Percentiles rank a stretch among this genome's conserved stretches.
phyloP scores from a whole-genome alignment of 2,888 invertebrate genomes.

The Trachelus troglodyta region DNA sequence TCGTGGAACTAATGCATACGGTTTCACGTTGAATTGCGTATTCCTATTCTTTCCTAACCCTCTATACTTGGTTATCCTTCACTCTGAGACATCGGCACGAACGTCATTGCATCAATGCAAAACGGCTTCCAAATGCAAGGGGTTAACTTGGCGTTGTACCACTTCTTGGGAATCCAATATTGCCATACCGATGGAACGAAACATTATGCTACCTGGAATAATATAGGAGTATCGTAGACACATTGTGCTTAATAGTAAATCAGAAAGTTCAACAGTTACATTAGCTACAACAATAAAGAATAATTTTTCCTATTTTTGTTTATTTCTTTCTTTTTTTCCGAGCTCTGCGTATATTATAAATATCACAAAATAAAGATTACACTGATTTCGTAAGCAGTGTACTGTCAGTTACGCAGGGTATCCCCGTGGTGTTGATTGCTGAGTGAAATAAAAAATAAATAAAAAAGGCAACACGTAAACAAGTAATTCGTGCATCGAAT shows the following conservation, averaged over 20 bases:
- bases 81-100: background rate
- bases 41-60: background rate
- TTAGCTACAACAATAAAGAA: background rate
- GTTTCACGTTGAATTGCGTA: background rate
- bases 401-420: background rate
- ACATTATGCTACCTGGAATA: background rate
- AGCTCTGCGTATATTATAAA: background rate
- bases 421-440: background rate
- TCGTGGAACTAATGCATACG: background rate
- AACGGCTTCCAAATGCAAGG: background rate
- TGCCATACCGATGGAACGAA: background rate
- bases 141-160: background rate
- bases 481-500: background rate
- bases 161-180: background rate
- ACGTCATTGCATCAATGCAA: background rate
- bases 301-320: background rate
- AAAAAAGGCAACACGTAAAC: background rate
- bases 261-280: background rate
- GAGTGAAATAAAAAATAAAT: background rate
- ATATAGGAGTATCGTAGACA: background rate
- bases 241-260: background rate
- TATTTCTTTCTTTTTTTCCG: background rate
- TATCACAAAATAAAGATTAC: background rate
- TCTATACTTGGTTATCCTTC: background rate
- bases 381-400: background rate